Percentiles rank a stretch among this genome's conserved stretches.
Conservation (phyloP, 2,797 vertebrate genomes). For the Miichthys miiuy region DNA sequence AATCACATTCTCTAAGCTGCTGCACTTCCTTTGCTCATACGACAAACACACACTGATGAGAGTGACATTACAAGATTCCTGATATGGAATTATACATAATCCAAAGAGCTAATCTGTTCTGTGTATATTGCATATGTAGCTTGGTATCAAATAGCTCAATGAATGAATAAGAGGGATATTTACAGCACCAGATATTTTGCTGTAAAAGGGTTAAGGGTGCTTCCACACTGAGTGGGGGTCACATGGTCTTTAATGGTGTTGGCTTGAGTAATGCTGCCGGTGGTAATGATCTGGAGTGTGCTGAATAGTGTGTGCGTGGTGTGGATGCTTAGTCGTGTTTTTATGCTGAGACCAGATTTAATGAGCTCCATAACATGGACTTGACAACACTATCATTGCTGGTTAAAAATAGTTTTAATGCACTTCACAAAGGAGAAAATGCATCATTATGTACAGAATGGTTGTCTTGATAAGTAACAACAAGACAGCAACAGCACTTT, state of each 20-base stretch:
- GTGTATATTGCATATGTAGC: constrained; percentile 23
- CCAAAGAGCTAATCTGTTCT: constrained; percentile 38
- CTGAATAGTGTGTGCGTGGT: not conserved
- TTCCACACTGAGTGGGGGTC: constrained; percentile 14
- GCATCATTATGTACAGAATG: not conserved
- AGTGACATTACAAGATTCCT: constrained; percentile 41
- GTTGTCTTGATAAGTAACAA: not conserved
- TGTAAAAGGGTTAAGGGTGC: constrained; percentile 19
- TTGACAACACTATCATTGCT: constrained; percentile 5
- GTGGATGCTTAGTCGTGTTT: constrained; percentile 4
- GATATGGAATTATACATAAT: constrained; percentile 51
- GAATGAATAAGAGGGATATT: constrained; percentile 24
- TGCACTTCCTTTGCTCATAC: constrained; percentile 23
- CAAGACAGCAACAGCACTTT: not conserved
- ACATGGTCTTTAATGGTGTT: constrained; percentile 29
- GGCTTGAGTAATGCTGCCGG: constrained; percentile 9
- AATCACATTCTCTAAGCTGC: constrained; percentile 35
- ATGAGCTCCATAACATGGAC: constrained; percentile 24
- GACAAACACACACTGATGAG: constrained; percentile 17
- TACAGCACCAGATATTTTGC: constrained; percentile 15
- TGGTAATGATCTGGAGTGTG: constrained; percentile 13
- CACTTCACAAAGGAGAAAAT: constrained; percentile 3
- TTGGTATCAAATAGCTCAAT: constrained; percentile 27
- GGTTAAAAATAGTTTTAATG: constrained; percentile 15
- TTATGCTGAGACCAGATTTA: constrained; percentile 23